Conservation (phyloP, 2,888 invertebrate genomes). For the Trachelus troglodyta region DNA sequence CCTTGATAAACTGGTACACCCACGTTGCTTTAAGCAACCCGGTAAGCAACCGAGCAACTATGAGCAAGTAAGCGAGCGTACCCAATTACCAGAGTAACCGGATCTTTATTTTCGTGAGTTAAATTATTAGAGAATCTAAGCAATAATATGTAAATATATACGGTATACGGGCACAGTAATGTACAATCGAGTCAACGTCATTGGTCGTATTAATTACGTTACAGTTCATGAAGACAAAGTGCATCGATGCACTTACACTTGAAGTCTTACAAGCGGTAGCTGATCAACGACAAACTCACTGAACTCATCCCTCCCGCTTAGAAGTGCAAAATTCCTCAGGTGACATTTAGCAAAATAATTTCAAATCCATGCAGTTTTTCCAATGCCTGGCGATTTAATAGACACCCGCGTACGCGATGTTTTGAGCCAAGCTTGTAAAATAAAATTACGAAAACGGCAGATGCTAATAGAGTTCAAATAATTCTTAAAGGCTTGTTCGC, state of each 20-base stretch:
- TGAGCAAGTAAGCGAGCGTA: not conserved
- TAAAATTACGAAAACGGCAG: not conserved
- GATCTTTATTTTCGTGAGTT: not conserved
- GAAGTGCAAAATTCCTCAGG: not conserved
- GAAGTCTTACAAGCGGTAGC: not conserved
- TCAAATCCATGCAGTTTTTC: not conserved
- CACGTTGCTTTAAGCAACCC: conserved; percentile 5
- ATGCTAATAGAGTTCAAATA: not conserved
- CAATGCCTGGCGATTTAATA: not conserved
- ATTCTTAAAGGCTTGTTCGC: not conserved
- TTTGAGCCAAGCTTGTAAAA: not conserved
- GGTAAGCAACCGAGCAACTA: not conserved
- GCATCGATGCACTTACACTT: not conserved
- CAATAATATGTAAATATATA: not conserved
- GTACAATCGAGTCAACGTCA: not conserved
- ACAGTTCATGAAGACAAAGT: not conserved
- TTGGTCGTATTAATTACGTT: not conserved
- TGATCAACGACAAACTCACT: not conserved
- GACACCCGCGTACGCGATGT: not conserved
- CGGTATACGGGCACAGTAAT: not conserved
- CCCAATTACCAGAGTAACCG: not conserved
- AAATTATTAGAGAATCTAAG: not conserved
- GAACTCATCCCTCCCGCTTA: not conserved
- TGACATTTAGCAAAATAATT: not conserved
- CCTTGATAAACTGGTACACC: conserved; percentile 7